These are phyloP conservation scores for Periphyllus acericola DNA, from an alignment of 2,888 invertebrate species.

Conservation along the genomic window DNA sequence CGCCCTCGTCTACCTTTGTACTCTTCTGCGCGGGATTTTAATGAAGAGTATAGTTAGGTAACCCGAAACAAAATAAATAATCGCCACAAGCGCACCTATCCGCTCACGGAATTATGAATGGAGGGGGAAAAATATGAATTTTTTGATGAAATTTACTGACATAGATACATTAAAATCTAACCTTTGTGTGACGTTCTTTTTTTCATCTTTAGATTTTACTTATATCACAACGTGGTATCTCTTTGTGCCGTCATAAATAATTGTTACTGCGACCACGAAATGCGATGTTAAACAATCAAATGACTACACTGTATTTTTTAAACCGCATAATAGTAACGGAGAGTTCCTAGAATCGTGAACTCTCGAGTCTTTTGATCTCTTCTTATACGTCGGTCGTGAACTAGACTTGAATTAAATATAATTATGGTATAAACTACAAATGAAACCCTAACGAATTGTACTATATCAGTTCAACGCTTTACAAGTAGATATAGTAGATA, in stretches of 20 bases:
- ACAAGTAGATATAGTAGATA: no score
- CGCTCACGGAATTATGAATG: background rate
- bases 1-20: background rate
- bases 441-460: background rate
- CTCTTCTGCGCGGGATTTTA: background rate
- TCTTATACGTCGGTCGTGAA: background rate
- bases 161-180: background rate
- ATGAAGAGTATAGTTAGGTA: background rate
- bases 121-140: background rate
- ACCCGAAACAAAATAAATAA: conserved; percentile 36
- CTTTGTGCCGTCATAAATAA: no score
- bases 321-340: background rate
- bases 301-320: background rate
- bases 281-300: background rate
- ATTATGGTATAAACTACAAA: background rate
- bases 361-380: background rate
- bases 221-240: no score
- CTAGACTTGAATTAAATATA: background rate
- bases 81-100: background rate
- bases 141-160: background rate
- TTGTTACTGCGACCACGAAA: background rate
- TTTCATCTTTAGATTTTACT: background rate
- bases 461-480: background rate
- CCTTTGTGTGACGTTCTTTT: background rate
- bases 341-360: background rate